phyloP scores from a whole-genome alignment of 2,113 vertebrate species.

The Heptranchias perlo region DNA sequence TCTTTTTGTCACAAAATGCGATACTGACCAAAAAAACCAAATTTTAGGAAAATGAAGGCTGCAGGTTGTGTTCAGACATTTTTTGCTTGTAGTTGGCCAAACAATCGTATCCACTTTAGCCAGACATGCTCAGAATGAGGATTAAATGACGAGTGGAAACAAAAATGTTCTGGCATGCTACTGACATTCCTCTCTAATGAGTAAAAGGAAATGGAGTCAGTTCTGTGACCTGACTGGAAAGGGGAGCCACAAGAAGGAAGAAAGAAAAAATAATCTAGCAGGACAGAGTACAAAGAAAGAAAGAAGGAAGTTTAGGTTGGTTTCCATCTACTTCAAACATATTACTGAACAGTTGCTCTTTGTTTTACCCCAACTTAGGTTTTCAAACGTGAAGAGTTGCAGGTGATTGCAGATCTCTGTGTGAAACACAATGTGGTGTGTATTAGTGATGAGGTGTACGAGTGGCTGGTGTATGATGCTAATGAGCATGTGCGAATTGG shows the following conservation, averaged over 20 bases:
- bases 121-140: not conserved
- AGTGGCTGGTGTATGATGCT: slow-evolving; percentile 83
- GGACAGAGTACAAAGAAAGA: slow-evolving; percentile 13
- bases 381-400: slow-evolving; percentile 71
- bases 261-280: not conserved
- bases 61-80: not conserved
- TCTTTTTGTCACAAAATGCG: not conserved
- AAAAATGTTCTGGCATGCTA: slow-evolving; percentile 7
- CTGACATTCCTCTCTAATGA: slow-evolving; percentile 20
- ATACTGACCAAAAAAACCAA: not conserved
- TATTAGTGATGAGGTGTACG: slow-evolving; percentile 87
- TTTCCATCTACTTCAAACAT: not conserved
- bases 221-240: slow-evolving; percentile 1
- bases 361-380: slow-evolving; percentile 61
- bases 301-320: not conserved
- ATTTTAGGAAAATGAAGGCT: not conserved
- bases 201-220: not conserved
- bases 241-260: not conserved
- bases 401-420: slow-evolving; percentile 77
- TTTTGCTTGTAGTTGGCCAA: not conserved
- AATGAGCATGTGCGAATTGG: slow-evolving; percentile 78
- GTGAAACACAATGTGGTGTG: slow-evolving; percentile 77
- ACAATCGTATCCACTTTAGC: not conserved
- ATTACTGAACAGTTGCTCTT: slow-evolving; percentile 2
- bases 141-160: not conserved